Percentiles rank a stretch among this genome's conserved stretches.
These are phyloP conservation scores for Mormyrops boulengeri DNA, from an alignment of 2,797 vertebrate genomes.

Conservation along the genomic window DNA sequence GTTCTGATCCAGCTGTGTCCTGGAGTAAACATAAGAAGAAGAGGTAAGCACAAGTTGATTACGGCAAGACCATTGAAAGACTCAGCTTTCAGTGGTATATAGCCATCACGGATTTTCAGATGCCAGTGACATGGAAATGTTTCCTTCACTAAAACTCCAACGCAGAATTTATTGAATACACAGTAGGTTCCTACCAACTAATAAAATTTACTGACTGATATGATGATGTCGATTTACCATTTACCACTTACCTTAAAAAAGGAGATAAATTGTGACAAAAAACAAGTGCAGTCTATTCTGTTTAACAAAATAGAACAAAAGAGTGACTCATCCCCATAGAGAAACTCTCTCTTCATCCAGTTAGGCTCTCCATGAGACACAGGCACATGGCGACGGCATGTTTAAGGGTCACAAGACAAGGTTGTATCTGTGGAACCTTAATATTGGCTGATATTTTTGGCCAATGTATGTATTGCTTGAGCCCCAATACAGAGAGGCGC, in stretches of 20 bases:
- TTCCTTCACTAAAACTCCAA: not conserved
- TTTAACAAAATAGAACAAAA: not conserved
- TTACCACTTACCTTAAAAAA: not conserved
- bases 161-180: not conserved
- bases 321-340: not conserved
- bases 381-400: not conserved
- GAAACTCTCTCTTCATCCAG: not conserved
- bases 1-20: conserved; percentile 95
- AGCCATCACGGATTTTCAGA: not conserved
- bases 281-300: not conserved
- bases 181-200: not conserved
- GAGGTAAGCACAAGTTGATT: not conserved
- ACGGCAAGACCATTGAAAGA: not conserved
- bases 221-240: not conserved
- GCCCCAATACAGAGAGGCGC: too few relatives aligned
- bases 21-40: not conserved
- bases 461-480: not conserved
- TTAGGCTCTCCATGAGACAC: not conserved
- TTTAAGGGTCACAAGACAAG: not conserved
- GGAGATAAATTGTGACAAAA: not conserved
- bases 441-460: not conserved
- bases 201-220: not conserved
- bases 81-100: not conserved
- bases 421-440: not conserved
- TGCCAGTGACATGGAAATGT: not conserved